Evolutionary conservation across 2,888 invertebrate species (phyloP).

Genomic region (Ennomos quercinarius): DNA sequence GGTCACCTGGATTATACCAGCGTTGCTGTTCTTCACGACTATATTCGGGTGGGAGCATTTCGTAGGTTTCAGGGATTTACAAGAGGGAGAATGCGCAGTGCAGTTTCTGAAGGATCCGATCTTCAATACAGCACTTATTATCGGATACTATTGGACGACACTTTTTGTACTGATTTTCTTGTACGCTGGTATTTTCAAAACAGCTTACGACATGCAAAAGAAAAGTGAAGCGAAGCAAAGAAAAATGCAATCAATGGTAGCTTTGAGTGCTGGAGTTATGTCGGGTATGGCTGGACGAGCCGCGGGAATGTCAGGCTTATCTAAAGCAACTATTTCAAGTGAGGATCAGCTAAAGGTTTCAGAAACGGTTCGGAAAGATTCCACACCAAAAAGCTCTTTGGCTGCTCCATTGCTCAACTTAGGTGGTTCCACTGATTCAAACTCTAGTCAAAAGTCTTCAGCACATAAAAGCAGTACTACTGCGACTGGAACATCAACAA

Average conservation of each 20-base stretch:
- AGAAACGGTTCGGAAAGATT: slow-evolving; percentile 70
- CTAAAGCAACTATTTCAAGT: slow-evolving; percentile 90
- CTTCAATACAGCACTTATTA: slow-evolving; percentile 98
- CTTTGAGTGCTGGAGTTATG: slow-evolving; percentile 95
- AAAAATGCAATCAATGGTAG: slow-evolving; percentile 98
- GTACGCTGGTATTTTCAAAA: slow-evolving; percentile 98
- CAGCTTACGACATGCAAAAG: slow-evolving; percentile 98
- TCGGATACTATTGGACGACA: slow-evolving; percentile 99
- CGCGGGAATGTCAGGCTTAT: slow-evolving; percentile 93
- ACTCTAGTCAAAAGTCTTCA: slow-evolving; percentile 86
- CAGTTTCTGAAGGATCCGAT: slow-evolving; percentile 99
- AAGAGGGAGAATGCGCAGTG: slow-evolving; percentile 96
- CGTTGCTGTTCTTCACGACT: slow-evolving; percentile 97
- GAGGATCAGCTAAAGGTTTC: slow-evolving; percentile 89
- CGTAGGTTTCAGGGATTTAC: slow-evolving; percentile 94
- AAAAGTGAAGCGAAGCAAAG: slow-evolving; percentile 98
- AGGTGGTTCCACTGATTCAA: slow-evolving; percentile 84
- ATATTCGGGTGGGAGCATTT: slow-evolving; percentile 99
- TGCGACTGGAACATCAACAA: slow-evolving; percentile 85
- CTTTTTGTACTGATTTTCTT: slow-evolving; percentile 97
- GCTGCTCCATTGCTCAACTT: slow-evolving; percentile 72
- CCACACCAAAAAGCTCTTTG: slow-evolving; percentile 70
- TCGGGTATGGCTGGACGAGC: slow-evolving; percentile 95
- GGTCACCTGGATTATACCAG: slow-evolving; percentile 98
- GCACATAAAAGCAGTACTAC: slow-evolving; percentile 85